Evolutionary conservation across 2,797 vertebrate species (phyloP), one percentile per base, ranked within the genome.

Genomic region (Buphagus erythrorhynchus): DNA sequence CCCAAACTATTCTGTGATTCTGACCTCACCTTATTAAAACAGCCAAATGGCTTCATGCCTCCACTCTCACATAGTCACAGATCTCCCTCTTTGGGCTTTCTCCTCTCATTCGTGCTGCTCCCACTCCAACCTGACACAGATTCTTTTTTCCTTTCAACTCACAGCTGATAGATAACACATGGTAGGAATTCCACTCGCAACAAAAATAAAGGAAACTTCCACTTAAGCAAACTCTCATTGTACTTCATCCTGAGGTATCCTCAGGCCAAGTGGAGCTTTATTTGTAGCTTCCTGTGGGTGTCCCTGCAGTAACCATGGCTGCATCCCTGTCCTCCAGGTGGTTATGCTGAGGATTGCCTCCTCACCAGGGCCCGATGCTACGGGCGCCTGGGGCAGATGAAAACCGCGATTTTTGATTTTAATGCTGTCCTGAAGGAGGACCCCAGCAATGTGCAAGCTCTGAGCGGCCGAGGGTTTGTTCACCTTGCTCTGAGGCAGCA

Each of bases 351-450:
- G 17, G 98, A 99, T 38, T 98, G 98, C 14, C 97, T 99, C 91
- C 97, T 99, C 81, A 96, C 98, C 94, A 98, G 99, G 78, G 99
- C 98, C 7, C 98, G 93, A 57, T 99, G 99, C 80, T 99, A 99
- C 0, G 98, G 97, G 51, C 90, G 96, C 81, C 98, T 99, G 57
- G 99, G 99, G 51, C 99, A 99, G 97, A 98, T 98, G 96, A 99
- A 99, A 98, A 99, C 99, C 0, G 99, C 99, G 9, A 98, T 99
- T 97, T 99, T 99, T 95, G 99, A 99, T 93, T 99, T 99, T 94
- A 99, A 98, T 61, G 95, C 98, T 13, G 97, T 99, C 87, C 97
- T 99, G 21, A 99, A 98, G 94, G 98, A 98, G 28, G 96, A 98
- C 13, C 98, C 99, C 0, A 88, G 96, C 52, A 98, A 99, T 1